Evolutionary conservation across 2,888 invertebrate genomes (phyloP), one percentile per base, ranked within the genome.

Genomic region (Netelia fuscicornis): DNA sequence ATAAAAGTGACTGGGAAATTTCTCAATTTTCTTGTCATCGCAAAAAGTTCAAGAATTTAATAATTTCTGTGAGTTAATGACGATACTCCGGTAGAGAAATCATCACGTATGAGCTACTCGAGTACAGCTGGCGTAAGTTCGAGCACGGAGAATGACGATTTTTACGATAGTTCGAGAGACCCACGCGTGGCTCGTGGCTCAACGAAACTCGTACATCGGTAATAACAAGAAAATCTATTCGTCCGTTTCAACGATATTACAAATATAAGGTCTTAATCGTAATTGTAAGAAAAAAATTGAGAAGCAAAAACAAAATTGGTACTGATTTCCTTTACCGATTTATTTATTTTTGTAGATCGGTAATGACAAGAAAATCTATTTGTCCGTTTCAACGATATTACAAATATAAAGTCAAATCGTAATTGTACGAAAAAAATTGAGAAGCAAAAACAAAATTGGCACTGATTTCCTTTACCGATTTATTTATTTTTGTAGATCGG

Each of bases 1-100:
- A 52, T 62, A 62, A 44, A 30, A 62, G 30, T 54, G 52, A 10
- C 17, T 62, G 44, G 44, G 65, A 68, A 68, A 74, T 70, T 70
- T 42, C 60, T 48, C 13, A 13, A 48, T 48, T 48, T 48, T 48
- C 13, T 48, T 13, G 11, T 48, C 65, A 13, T 67, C 48, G 25
- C 48, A 48, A 10, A 48, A 48, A 48, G 30, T 30, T 30, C 5
- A 30, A 30, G 30, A 30, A 30, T 30, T 30, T 30, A 30, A 30
- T 30, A 30, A 30, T 30, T 30, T 30, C 13, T 17, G 3, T n/a
- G 13, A 54, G 17, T 17, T 30, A 30, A 54, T 54, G 17, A 30
- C 17, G 11, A n/a, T 54, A 54, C 17, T 54, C n/a, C 2, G 54
- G 17, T 54, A 54, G 6, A 13, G 13, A 54, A 54, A 54, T 54